Evolutionary conservation across 2,113 vertebrate species (phyloP).

Genomic region (Lasiurus cinereus): DNA sequence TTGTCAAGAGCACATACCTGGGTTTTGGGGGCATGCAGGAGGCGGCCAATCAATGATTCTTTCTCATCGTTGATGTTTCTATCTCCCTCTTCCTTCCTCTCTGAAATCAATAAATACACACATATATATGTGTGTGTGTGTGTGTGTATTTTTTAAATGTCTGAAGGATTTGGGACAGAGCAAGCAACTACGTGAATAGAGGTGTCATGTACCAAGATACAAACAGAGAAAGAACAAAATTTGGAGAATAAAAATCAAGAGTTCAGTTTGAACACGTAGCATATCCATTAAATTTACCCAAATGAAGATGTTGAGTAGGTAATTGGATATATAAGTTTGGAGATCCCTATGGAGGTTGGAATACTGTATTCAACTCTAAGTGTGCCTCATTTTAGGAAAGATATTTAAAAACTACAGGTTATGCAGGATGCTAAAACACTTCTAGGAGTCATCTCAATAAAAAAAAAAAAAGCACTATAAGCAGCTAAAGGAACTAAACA

Average conservation of each 20-base stretch:
- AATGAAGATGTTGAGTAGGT: not conserved
- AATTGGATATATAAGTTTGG: not conserved
- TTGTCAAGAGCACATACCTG: too few relatives aligned
- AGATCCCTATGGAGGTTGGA: not conserved
- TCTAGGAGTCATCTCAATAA: not conserved
- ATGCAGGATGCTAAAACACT: not conserved
- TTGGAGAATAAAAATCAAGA: not conserved
- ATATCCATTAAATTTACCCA: not conserved
- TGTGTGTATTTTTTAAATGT: not conserved
- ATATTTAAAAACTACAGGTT: not conserved
- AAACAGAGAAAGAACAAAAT: not conserved
- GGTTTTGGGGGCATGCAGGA: too few relatives aligned
- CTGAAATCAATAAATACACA: too few relatives aligned
- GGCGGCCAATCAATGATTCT: too few relatives aligned
- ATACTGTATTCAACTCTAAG: not conserved
- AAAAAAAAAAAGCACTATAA: not conserved
- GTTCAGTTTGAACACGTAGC: not conserved
- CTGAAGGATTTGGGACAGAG: not conserved
- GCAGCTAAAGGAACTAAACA: not conserved
- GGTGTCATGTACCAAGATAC: not conserved
- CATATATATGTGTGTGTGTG: too few relatives aligned
- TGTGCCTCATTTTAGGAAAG: constrained; percentile 19
- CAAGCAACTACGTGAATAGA: not conserved
- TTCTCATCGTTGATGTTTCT: too few relatives aligned
- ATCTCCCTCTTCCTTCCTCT: too few relatives aligned